Percentiles rank a stretch among this genome's conserved stretches.
Conservation (phyloP, 2,797 vertebrate genomes). For the Ptychadena robeensis region DNA sequence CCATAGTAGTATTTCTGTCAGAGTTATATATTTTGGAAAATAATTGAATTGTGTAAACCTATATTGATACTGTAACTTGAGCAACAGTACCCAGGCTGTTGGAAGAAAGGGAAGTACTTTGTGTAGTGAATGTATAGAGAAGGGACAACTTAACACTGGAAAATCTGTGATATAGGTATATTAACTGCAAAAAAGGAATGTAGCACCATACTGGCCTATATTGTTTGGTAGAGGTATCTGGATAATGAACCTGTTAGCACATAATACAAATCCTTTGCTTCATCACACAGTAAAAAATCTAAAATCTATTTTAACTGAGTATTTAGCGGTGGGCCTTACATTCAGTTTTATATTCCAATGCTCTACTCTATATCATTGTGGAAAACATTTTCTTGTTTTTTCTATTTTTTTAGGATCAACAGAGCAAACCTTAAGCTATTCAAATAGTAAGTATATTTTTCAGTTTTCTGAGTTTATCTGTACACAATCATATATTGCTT, state of each 20-base stretch:
- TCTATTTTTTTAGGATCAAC: background rate
- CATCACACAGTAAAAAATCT: background rate
- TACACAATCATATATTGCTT: background rate
- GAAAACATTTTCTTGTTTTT: background rate
- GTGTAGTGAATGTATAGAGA: too few relatives aligned
- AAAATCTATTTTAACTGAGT: background rate
- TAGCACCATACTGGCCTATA: too few relatives aligned
- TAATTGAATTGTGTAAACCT: too few relatives aligned
- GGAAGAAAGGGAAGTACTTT: too few relatives aligned
- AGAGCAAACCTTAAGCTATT: background rate
- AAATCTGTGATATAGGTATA: too few relatives aligned
- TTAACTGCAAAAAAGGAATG: too few relatives aligned
- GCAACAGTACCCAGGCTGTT: too few relatives aligned
- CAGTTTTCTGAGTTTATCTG: background rate
- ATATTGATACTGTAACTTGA: too few relatives aligned
- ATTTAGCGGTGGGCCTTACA: background rate
- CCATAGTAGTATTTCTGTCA: too few relatives aligned
- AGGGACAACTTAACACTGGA: too few relatives aligned
- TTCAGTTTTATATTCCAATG: background rate
- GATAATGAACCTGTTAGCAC: background rate
- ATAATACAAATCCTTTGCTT: background rate
- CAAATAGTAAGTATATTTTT: constrained; percentile 20
- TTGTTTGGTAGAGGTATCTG: background rate
- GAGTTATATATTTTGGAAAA: too few relatives aligned
- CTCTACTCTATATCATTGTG: background rate